These are phyloP conservation scores for Pelobates fuscus DNA, from an alignment of 2,113 vertebrate species.

Conservation along the genomic window DNA sequence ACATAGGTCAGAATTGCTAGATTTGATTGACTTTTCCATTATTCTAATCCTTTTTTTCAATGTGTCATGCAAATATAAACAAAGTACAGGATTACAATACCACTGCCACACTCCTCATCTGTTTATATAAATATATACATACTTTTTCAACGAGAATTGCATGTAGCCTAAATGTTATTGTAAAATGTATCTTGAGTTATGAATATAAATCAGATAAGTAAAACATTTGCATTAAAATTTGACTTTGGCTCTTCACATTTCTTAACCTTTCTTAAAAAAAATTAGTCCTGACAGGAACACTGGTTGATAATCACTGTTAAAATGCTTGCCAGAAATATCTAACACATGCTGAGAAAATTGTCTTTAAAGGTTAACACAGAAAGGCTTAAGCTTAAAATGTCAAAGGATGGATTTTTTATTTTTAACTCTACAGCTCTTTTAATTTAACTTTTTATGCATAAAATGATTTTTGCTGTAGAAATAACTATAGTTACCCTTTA, in stretches of 20 bases:
- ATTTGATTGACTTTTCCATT: too few species aligned
- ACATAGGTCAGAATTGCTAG: too few species aligned
- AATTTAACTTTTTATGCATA: conserved; percentile 31
- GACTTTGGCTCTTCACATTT: conserved; percentile 35
- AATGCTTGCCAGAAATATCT: conserved; percentile 58
- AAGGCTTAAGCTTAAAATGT: conserved; percentile 57
- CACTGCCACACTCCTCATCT: not conserved
- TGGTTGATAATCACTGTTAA: conserved; percentile 58
- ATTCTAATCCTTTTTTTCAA: too few species aligned
- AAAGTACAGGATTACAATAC: too few species aligned
- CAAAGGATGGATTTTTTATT: conserved; percentile 54
- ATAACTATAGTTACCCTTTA: too few species aligned
- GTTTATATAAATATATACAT: not conserved
- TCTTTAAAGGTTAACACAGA: conserved; percentile 59
- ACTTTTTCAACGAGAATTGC: conserved; percentile 14
- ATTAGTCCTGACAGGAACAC: conserved; percentile 57
- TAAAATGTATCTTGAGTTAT: conserved; percentile 7
- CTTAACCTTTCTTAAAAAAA: conserved; percentile 57
- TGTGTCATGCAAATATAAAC: too few species aligned
- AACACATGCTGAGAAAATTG: conserved; percentile 63
- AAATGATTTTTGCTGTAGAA: not conserved
- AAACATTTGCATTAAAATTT: conserved; percentile 50
- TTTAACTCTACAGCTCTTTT: conserved; percentile 37
- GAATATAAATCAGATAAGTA: conserved; percentile 32
- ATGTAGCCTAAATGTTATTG: conserved; percentile 21